Evolutionary conservation across 2,797 vertebrate species (phyloP), one percentile per base, ranked within the genome.

Genomic region (Distichodus sexfasciatus): DNA sequence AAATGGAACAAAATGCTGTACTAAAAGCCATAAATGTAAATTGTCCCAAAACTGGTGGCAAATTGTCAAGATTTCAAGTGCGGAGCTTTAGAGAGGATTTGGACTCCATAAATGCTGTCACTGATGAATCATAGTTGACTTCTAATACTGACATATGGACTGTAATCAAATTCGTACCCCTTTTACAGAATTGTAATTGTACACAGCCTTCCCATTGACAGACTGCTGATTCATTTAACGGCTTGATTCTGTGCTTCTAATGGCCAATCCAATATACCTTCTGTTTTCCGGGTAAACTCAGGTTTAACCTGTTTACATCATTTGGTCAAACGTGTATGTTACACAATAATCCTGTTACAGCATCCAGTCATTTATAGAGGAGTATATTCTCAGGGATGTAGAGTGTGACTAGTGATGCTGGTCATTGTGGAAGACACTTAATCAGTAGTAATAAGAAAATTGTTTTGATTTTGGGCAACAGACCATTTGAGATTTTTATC

Each of bases 221-320:
- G 61, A 71, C 38, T 50, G 47, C 57, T 76, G 59, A 80, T 64
- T 65, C 31, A 11, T 72, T 80, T 71, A 69, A 31, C 6, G 63
- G 58, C 64, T 66, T 71, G 72, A 67, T 66, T 73, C 62, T n/a
- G 17, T 57, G 55, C 63, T 73, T 70, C 47, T 50, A 60, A 67
- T 75, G 63, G 67, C 46, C 70, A 63, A 75, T 65, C 43, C 47
- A 77, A 73, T 77, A 72, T 46, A 29, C 46, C 53, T 36, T 15
- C 21, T 28, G 50, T 59, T 36, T 54, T 48, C 24, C 11, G 54
- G 38, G 3, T 46, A 8, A 10, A 43, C 10, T 31, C 12, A 23
- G 55, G 59, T 44, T 59, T 62, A 61, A 12, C 29, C 54, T 67
- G 67, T 76, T 70, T 69, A 68, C 65, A 28, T 48, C 29, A 66